These are phyloP conservation scores for Laspeyria flexula DNA, from an alignment of 2,888 invertebrate genomes.

Conservation along the genomic window DNA sequence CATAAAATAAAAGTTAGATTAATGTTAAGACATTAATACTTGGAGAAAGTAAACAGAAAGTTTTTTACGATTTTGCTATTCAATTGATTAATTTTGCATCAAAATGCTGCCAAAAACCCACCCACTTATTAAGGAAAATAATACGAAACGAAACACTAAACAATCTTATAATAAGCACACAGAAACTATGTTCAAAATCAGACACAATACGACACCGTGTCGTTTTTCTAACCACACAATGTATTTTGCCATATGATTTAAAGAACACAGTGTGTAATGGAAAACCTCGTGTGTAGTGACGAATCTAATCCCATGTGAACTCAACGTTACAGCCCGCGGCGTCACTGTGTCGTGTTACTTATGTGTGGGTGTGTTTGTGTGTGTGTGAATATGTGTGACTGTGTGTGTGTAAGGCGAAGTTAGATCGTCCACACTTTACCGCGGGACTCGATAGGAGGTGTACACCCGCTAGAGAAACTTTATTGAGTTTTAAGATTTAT, in stretches of 20 bases:
- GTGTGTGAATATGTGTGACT: conserved; percentile 44
- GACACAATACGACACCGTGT: conserved; percentile 35
- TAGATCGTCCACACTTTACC: conserved; percentile 86
- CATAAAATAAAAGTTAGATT: no score
- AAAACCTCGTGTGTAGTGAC: conserved; percentile 59
- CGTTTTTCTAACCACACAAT: conserved; percentile 16
- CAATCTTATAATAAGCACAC: conserved; percentile 3
- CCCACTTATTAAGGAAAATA: neutral
- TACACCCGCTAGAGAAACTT: conserved; percentile 51
- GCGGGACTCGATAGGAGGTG: conserved; percentile 82
- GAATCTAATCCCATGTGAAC: conserved; percentile 77
- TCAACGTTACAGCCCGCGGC: conserved; percentile 68
- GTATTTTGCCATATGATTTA: conserved; percentile 20
- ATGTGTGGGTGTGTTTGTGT: conserved; percentile 42
- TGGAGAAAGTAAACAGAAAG: no score
- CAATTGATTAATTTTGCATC: no score
- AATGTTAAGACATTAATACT: no score
- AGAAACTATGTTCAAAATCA: neutral
- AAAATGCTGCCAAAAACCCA: no score
- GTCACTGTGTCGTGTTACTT: conserved; percentile 53
- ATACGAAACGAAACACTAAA: conserved; percentile 1
- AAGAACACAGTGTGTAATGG: conserved; percentile 42
- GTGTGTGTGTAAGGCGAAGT: conserved; percentile 81
- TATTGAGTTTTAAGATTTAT: neutral
- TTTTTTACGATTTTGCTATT: no score